Conservation (phyloP, 1,140 invertebrate species). For the Aethina tumida region DNA sequence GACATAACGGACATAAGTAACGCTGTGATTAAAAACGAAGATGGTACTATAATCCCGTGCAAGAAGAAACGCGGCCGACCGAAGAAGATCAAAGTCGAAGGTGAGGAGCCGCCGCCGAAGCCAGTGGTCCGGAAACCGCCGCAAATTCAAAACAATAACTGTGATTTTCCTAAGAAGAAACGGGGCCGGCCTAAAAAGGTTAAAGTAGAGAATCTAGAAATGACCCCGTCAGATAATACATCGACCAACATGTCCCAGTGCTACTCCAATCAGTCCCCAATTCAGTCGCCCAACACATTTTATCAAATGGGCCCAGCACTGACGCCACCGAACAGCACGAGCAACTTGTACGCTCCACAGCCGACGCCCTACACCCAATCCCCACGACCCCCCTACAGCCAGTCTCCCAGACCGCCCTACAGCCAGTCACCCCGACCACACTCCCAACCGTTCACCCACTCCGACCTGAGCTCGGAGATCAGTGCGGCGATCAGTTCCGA, state of each 20-base stretch:
- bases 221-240: constrained; percentile 24
- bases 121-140: constrained; percentile 45
- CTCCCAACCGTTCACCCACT: constrained; percentile 57
- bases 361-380: constrained; percentile 32
- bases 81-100: constrained; percentile 74
- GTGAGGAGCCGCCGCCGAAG: constrained; percentile 46
- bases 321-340: constrained; percentile 30
- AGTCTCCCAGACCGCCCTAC: constrained; percentile 25
- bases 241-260: constrained; percentile 40
- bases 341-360: constrained; percentile 34
- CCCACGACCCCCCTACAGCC: constrained; percentile 28
- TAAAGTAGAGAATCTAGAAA: constrained; percentile 40
- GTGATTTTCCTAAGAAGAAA: constrained; percentile 68
- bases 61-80: constrained; percentile 82
- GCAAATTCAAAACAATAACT: constrained; percentile 36
- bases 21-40: constrained; percentile 42
- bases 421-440: constrained; percentile 49
- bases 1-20: constrained; percentile 39
- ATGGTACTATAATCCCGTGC: constrained; percentile 54
- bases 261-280: constrained; percentile 43
- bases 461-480: constrained; percentile 65
- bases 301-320: constrained; percentile 33
- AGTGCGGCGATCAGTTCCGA: constrained; percentile 66
- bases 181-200: constrained; percentile 77
- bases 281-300: constrained; percentile 41